phyloP scores from a whole-genome alignment of 2,113 vertebrate genomes.

The Phyllopteryx taeniolatus region DNA sequence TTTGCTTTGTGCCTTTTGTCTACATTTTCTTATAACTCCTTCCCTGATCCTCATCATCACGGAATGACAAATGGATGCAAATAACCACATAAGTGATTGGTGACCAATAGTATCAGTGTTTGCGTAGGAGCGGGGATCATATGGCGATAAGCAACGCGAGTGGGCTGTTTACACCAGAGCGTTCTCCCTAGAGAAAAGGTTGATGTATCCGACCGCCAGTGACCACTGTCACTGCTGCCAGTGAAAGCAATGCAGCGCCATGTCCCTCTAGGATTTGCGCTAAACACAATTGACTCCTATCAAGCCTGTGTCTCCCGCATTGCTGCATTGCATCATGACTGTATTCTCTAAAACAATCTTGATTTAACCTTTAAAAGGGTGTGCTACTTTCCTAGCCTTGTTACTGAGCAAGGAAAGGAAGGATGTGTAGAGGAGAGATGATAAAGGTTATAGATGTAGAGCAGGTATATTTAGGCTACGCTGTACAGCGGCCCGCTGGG shows the following conservation, averaged over 20 bases:
- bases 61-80: slow-evolving; percentile 6
- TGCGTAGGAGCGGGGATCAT: not conserved
- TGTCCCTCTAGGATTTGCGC: slow-evolving; percentile 1
- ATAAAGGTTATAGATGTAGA: slow-evolving; percentile 72
- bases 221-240: slow-evolving; percentile 11
- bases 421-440: slow-evolving; percentile 32
- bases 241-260: not conserved
- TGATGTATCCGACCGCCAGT: slow-evolving; percentile 26
- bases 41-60: not conserved
- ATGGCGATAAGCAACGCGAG: slow-evolving; percentile 22
- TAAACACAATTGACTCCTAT: slow-evolving; percentile 20
- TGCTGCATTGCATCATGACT: not conserved
- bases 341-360: not conserved
- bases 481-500: slow-evolving; percentile 59
- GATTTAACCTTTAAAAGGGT: not conserved
- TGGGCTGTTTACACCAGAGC: slow-evolving; percentile 27
- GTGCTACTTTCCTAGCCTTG: slow-evolving; percentile 43
- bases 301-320: slow-evolving; percentile 13
- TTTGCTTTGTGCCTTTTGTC: slow-evolving; percentile 1
- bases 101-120: not conserved
- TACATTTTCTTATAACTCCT: not conserved
- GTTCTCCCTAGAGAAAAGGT: slow-evolving; percentile 11
- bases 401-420: slow-evolving; percentile 31
- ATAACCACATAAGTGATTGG: not conserved
- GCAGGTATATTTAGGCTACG: slow-evolving; percentile 67